Evolutionary conservation across 2,797 vertebrate species (phyloP).

Genomic region (Pogonophryne albipinna): DNA sequence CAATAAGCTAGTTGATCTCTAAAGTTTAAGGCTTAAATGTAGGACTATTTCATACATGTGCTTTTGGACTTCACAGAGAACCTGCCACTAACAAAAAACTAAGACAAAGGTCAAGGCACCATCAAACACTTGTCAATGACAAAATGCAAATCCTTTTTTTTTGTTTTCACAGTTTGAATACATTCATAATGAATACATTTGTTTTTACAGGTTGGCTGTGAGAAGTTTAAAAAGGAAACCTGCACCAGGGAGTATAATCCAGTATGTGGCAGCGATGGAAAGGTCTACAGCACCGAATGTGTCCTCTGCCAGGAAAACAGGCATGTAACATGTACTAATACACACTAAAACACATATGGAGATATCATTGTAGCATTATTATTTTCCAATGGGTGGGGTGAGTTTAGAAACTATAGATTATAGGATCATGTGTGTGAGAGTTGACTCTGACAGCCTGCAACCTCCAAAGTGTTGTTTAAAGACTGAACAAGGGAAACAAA

Average conservation of each 20-base stretch:
- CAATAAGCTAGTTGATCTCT: too few species aligned
- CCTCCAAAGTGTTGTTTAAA: too few species aligned
- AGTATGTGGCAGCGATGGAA: slow-evolving; percentile 66
- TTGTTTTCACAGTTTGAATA: neutral
- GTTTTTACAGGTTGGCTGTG: slow-evolving; percentile 48
- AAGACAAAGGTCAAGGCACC: neutral
- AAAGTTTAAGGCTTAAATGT: too few species aligned
- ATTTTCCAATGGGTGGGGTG: neutral
- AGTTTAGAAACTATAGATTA: neutral
- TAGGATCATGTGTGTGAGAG: too few species aligned
- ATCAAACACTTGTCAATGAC: neutral
- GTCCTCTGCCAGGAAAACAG: slow-evolving; percentile 59
- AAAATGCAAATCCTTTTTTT: neutral
- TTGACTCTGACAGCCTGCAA: too few species aligned
- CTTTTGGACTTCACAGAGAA: neutral
- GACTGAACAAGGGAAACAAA: too few species aligned
- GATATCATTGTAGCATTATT: neutral
- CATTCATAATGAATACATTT: neutral
- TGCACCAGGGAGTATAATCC: slow-evolving; percentile 62
- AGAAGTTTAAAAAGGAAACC: neutral
- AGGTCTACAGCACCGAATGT: slow-evolving; percentile 57
- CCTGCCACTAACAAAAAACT: neutral
- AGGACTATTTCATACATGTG: neutral
- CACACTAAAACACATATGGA: neutral
- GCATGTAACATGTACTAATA: slow-evolving; percentile 24